phyloP scores from a whole-genome alignment of 2,888 invertebrate genomes.

The Ormyrus rosae region DNA sequence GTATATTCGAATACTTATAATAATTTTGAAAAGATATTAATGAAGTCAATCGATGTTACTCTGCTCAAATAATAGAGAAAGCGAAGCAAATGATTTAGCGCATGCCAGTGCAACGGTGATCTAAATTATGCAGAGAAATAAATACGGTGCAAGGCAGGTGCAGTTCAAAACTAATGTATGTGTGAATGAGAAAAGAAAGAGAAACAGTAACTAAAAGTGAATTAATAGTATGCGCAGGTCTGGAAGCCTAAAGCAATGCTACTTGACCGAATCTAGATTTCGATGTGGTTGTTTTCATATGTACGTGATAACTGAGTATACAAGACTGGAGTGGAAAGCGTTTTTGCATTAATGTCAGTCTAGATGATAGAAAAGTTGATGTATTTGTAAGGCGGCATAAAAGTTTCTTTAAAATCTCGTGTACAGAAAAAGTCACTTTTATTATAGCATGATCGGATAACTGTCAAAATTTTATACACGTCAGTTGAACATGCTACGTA shows the following conservation, averaged over 20 bases:
- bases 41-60: constrained; percentile 37
- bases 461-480: not conserved
- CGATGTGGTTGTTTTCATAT: constrained; percentile 27
- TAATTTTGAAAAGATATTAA: too few species aligned
- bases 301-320: constrained; percentile 37
- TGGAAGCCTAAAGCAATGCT: constrained; percentile 34
- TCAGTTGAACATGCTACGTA: constrained; percentile 31
- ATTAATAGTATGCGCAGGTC: constrained; percentile 12
- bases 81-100: constrained; percentile 45
- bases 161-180: constrained; percentile 31
- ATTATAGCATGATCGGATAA: not conserved
- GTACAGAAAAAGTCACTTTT: not conserved
- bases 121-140: constrained; percentile 39
- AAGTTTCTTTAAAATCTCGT: constrained; percentile 3
- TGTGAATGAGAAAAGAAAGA: constrained; percentile 3
- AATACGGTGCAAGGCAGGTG: constrained; percentile 56
- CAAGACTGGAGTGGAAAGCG: constrained; percentile 50
- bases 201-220: constrained; percentile 5
- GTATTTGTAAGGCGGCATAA: not conserved
- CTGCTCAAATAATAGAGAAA: constrained; percentile 43
- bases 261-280: constrained; percentile 17
- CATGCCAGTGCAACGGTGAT: constrained; percentile 44
- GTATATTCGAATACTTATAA: not conserved
- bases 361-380: not conserved
- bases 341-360: constrained; percentile 44